phyloP scores from a whole-genome alignment of 2,888 invertebrate species.

The Mesodorylaimus sp. region DNA sequence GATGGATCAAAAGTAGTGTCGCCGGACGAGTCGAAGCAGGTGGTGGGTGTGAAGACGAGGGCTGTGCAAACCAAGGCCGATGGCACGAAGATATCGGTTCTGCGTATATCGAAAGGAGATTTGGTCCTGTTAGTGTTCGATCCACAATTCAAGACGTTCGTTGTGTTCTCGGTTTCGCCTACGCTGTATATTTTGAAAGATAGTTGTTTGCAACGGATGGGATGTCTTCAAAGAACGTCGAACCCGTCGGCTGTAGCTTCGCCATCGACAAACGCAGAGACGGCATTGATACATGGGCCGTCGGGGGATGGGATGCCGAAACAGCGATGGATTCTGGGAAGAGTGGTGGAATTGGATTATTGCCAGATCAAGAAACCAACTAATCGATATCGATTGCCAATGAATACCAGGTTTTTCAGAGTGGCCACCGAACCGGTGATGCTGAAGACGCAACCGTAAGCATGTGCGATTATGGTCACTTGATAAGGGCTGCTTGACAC shows the following conservation, averaged over 20 bases:
- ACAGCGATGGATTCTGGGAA: not conserved
- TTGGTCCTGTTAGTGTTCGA: constrained; percentile 1
- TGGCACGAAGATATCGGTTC: not conserved
- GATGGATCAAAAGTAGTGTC: not conserved
- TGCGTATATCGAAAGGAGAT: not conserved
- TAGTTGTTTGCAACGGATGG: not conserved
- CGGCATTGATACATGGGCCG: too few species aligned
- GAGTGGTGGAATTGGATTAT: constrained; percentile 1
- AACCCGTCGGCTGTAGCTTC: not conserved
- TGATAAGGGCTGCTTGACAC: too few species aligned
- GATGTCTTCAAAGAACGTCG: not conserved
- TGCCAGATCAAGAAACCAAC: constrained; percentile 11
- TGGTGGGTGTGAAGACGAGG: not conserved
- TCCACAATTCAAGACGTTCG: not conserved
- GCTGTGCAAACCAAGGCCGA: not conserved
- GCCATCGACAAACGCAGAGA: not conserved
- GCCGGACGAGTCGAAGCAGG: not conserved
- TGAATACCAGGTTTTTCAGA: constrained; percentile 9
- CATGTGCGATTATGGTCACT: too few species aligned
- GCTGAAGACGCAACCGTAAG: constrained; percentile 2
- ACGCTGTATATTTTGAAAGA: constrained; percentile 4
- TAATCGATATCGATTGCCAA: constrained; percentile 11
- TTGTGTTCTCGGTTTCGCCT: constrained; percentile 2
- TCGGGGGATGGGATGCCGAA: too few species aligned
- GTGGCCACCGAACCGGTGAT: constrained; percentile 8